Base-by-base conservation (phyloP, 2,113 vertebrate species). In the Perca flavescens region DNA sequence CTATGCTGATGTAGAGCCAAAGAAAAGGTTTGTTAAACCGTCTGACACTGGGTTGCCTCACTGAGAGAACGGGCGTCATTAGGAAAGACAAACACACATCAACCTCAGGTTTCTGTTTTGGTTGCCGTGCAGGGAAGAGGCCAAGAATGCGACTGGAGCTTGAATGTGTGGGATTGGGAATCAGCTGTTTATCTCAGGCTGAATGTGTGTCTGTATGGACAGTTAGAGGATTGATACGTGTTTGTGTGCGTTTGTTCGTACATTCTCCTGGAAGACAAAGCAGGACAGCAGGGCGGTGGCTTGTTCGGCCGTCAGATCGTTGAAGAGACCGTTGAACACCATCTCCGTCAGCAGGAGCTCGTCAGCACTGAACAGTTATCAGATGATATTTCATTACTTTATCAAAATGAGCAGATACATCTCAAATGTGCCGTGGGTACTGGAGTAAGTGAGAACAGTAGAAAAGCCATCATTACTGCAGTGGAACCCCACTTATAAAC, bases 181-280 rank as follows among this genome's bases (percentile, higher is more conserved):
- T 76, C 19, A 7, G 25, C 10, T 47, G 63, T 86, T 79, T 77
- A 28, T 70, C 11, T 52, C 7, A 40, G 49, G 60, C 56, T 67
- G 17, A 6, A 21, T 47, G 4, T 78, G 28, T 52, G 78, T 82
- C 69, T 68, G 62, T 46, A 0, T 34, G 40, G 19, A 66, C 57
- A 76, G 21, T 36, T 28, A n/a, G 15, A 57, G 53, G 58, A 70
- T 28, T 75, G 57, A 19, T 36, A 5, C 2, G 31, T 34, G 34
- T 77, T 68, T 85, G 76, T 66, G 73, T 68, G 57, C 4, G 12
- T 79, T 17, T 72, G 77, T 63, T 92, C 95, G 91, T 94, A 99
- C 98, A 1, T 99, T 99, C 90, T 99, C 98, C 90, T 99, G 98
- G 95, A 99, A 99, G 54, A 99, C 98, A 8, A 99, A 98, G 92